A percentile compares a stretch with the other conserved stretches of the same genome.
These are phyloP conservation scores for Catharus fuscescens DNA, from an alignment of 2,113 vertebrate species.

Conservation along the genomic window DNA sequence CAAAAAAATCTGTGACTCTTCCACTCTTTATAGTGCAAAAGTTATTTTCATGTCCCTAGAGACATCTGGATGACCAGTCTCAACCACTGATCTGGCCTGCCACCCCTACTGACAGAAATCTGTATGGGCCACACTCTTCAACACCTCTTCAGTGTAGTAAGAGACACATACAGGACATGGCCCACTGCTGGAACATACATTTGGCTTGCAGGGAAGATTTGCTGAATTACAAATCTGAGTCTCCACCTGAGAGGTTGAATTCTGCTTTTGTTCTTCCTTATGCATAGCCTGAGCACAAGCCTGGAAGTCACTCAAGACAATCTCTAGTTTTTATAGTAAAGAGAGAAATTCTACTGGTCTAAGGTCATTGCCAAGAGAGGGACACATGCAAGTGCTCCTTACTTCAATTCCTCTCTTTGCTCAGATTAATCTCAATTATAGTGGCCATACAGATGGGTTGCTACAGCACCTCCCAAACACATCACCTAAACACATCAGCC, in stretches of 20 bases:
- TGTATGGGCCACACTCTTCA: background rate
- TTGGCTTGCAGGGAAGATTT: background rate
- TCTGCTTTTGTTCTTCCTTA: background rate
- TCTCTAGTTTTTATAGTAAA: background rate
- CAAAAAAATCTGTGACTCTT: background rate
- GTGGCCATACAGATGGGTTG: background rate
- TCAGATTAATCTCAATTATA: background rate
- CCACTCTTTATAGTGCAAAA: background rate
- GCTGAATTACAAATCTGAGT: background rate
- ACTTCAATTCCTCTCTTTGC: background rate
- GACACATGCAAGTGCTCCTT: background rate
- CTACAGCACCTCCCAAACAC: background rate
- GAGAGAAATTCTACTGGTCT: background rate
- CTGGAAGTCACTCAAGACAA: background rate
- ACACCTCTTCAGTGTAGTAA: background rate
- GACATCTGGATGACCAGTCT: background rate
- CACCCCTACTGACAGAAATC: rapidly evolving
- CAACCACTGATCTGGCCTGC: background rate
- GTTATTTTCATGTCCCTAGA: background rate
- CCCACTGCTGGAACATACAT: background rate
- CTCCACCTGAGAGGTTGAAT: background rate
- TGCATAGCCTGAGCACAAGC: rapidly evolving
- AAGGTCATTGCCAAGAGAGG: background rate
- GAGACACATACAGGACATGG: background rate
- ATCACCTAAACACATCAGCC: background rate